Conservation (phyloP, 2,113 vertebrate genomes). For the Oncorhynchus clarkii region DNA sequence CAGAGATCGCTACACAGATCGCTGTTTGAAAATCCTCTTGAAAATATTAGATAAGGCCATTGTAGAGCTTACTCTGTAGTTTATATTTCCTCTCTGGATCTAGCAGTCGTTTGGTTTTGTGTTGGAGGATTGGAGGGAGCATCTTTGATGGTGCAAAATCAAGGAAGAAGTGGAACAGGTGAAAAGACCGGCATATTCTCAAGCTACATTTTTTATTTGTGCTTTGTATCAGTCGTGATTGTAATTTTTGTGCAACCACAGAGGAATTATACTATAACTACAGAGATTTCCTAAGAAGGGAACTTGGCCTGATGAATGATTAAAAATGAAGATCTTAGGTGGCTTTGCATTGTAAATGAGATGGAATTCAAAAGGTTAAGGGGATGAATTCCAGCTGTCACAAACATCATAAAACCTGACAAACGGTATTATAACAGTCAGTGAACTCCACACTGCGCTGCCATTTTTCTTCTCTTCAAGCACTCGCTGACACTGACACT, state of each 20-base stretch:
- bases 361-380: constrained; percentile 62
- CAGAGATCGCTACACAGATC: too few relatives aligned
- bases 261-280: too few relatives aligned
- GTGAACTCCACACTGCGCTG: constrained; percentile 58
- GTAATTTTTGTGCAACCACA: neutral
- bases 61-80: too few relatives aligned
- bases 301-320: neutral
- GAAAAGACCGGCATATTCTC: too few relatives aligned
- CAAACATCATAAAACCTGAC: constrained; percentile 69
- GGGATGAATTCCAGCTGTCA: constrained; percentile 65
- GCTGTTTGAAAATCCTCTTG: too few relatives aligned
- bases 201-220: neutral
- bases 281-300: constrained; percentile 6
- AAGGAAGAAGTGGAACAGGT: too few relatives aligned
- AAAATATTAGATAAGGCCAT: too few relatives aligned
- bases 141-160: too few relatives aligned
- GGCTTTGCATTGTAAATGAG: constrained; percentile 54
- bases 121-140: too few relatives aligned
- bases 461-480: constrained; percentile 49
- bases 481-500: constrained; percentile 52
- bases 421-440: constrained; percentile 71
- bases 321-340: constrained; percentile 45
- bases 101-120: too few relatives aligned
- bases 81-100: too few relatives aligned
- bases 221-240: neutral